A percentile compares a stretch with the other conserved stretches of the same genome.
Conservation (phyloP, 2,888 invertebrate genomes). For the Laspeyria flexula region DNA sequence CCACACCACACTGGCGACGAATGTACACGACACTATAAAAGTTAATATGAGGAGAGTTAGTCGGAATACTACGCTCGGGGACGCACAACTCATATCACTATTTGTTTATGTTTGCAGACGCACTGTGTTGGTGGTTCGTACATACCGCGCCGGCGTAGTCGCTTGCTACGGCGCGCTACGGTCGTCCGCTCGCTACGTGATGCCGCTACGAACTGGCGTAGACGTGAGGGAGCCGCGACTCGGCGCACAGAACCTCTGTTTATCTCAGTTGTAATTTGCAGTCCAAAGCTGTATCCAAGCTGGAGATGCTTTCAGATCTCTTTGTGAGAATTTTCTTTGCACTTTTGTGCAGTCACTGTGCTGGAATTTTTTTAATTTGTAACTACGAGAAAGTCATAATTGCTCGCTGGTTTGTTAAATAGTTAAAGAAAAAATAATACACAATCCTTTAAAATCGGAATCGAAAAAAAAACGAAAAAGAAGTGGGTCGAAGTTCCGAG, state of each 20-base stretch:
- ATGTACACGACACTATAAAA: conserved; percentile 78
- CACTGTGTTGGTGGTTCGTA: conserved; percentile 67
- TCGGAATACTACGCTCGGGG: conserved; percentile 75
- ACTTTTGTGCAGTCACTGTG: conserved; percentile 74
- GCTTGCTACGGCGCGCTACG: conserved; percentile 67
- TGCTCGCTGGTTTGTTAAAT: conserved; percentile 46
- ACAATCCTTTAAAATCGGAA: neutral
- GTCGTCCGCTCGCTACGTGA: conserved; percentile 69
- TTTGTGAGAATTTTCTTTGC: conserved; percentile 77
- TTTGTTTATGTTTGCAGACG: conserved; percentile 79
- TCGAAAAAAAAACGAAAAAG: conserved; percentile 12
- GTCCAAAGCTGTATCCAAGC: conserved; percentile 76
- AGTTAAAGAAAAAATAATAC: conserved; percentile 21
- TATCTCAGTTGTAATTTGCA: conserved; percentile 79
- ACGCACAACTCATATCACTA: conserved; percentile 85
- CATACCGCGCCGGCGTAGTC: conserved; percentile 77
- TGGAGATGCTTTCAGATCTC: conserved; percentile 81
- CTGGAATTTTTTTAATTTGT: conserved; percentile 66
- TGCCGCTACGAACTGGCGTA: conserved; percentile 76
- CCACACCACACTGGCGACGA: conserved; percentile 81
- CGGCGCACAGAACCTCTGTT: conserved; percentile 67
- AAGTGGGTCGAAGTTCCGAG: conserved; percentile 57
- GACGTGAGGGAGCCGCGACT: conserved; percentile 49
- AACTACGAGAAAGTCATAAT: conserved; percentile 56
- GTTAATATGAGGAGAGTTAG: conserved; percentile 80